Percentiles rank a stretch among this genome's conserved stretches.
Conservation (phyloP, 2,888 invertebrate species). For the Amorpha juglandis region DNA sequence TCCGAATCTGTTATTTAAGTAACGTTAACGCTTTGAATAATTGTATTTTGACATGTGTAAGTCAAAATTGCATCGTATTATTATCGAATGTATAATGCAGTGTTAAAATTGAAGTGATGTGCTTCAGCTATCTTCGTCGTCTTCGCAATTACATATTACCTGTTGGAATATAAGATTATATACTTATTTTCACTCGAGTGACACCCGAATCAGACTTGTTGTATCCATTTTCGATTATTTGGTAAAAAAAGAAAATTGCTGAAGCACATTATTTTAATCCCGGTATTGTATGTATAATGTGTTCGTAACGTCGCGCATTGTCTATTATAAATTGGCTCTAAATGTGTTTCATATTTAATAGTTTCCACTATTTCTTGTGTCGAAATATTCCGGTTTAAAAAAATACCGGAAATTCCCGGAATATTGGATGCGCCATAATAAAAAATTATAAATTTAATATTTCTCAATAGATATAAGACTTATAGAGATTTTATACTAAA, state of each 20-base stretch:
- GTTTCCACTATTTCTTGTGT: background rate
- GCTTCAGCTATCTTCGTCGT: too few relatives aligned
- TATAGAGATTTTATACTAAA: slow-evolving; percentile 13
- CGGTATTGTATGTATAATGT: background rate
- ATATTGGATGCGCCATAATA: background rate
- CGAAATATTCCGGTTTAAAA: background rate
- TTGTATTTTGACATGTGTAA: background rate
- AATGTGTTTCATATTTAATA: background rate
- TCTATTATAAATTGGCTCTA: slow-evolving; percentile 4
- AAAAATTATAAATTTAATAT: slow-evolving; percentile 6
- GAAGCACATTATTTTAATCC: too few relatives aligned
- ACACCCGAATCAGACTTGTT: too few relatives aligned
- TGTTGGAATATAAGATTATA: too few relatives aligned
- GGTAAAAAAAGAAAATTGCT: too few relatives aligned
- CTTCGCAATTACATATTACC: too few relatives aligned
- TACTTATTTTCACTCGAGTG: too few relatives aligned
- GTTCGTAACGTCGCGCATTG: background rate
- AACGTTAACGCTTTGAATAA: background rate
- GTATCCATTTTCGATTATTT: too few relatives aligned
- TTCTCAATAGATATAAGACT: slow-evolving; percentile 12
- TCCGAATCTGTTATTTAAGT: background rate
- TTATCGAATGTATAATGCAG: background rate
- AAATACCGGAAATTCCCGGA: background rate
- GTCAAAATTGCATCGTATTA: background rate
- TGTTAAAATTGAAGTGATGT: too few relatives aligned